Base-by-base conservation (phyloP, 2,797 vertebrate genomes). In the Anabas testudineus region DNA sequence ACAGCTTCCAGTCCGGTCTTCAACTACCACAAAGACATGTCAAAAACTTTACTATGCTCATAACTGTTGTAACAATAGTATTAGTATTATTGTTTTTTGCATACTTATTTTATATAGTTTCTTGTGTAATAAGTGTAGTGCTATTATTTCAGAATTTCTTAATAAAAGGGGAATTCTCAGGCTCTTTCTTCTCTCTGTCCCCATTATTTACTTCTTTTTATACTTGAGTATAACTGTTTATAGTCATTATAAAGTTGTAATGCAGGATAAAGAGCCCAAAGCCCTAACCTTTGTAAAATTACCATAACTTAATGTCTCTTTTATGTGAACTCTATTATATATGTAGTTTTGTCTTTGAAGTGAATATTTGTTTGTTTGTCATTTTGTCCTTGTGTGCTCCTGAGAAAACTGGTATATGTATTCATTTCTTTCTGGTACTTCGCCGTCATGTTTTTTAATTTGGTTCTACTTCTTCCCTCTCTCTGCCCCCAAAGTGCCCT, bases 341-440 rank as follows among this genome's bases (percentile, higher is more conserved):
- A 4, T 42, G 7, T n/a, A 8, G 64, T 21, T n/a, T 47, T 59
- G 58, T 67, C 21, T 30, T 3, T 47, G 13, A 54, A 43, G 26
- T 54, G 37, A 42, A 70, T 79, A 47, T 75, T 61, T 56, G 32
- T 60, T 55, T 56, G 32, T 60, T 55, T 56, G 52, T 64, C 34
- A 52, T 19, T 26, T 36, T 43, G 36, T 36, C 32, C 39, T 36
- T 34, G 41, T 53, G 43, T 28, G 36, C 26, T 34, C 19, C 43
- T 26, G 18, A 21, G 15, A 24, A 26, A 39, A 63, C 41, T 43
- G 32, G 10, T 36, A 19, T 43, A 46, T 43, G 30, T 61, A 16
- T 60, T 55, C 53, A 21, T 36, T 63, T 52, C 51, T 43, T 46
- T 63, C 7, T 59, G 6, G 10, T 46, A 67, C 15, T 3, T 49